These are phyloP conservation scores for Paragorgia papillata DNA, from an alignment of 92 coral and sea anemone genomes.

Conservation along the genomic window DNA sequence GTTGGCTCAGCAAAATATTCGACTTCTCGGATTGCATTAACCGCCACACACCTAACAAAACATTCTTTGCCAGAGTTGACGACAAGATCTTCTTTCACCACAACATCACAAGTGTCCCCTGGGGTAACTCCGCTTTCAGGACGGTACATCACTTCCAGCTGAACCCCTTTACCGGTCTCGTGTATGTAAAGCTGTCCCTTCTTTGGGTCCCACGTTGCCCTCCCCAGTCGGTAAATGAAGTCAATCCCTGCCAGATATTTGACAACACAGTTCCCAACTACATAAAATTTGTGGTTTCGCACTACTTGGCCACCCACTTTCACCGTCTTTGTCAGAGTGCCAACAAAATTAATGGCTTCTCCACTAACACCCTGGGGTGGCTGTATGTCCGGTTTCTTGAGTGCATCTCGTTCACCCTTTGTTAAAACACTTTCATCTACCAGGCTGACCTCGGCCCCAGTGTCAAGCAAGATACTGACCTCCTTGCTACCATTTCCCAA, in stretches of 20 bases:
- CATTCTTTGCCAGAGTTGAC: too few species aligned
- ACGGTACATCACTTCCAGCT: too few species aligned
- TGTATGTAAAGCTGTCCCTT: too few species aligned
- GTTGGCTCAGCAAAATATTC: too few species aligned
- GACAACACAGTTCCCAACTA: constrained; percentile 24
- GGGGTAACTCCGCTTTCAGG: too few species aligned
- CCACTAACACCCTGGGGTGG: constrained; percentile 9
- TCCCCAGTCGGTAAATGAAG: constrained; percentile 25
- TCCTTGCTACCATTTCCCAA: constrained; percentile 2
- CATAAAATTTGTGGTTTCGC: too few species aligned
- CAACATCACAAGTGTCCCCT: too few species aligned
- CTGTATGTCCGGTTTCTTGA: background rate
- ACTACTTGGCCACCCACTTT: constrained; percentile 19
- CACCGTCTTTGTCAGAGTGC: constrained; percentile 29
- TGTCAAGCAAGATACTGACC: constrained; percentile 20
- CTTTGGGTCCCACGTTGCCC: constrained; percentile 38
- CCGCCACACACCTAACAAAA: too few species aligned
- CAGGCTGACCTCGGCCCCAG: constrained; percentile 20
- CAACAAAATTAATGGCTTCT: constrained; percentile 20
- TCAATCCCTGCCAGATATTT: too few species aligned
- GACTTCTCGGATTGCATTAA: too few species aligned
- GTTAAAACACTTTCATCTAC: too few species aligned
- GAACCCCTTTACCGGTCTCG: too few species aligned
- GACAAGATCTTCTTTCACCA: background rate
- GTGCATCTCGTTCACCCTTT: background rate